phyloP scores from a whole-genome alignment of 2,888 invertebrate species.

The Synanthedon myopaeformis region DNA sequence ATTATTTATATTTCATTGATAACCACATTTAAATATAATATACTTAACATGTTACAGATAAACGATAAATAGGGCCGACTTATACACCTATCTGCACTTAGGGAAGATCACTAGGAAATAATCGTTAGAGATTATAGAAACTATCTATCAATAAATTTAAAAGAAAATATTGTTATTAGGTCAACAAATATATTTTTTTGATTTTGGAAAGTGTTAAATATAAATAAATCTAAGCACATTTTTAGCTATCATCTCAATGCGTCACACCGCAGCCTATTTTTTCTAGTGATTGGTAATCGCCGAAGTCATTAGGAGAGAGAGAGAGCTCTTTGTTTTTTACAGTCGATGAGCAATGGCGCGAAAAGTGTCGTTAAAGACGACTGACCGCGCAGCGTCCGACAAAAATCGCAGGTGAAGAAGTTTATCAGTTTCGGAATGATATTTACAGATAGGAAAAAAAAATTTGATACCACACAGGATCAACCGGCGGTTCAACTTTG shows the following conservation, averaged over 20 bases:
- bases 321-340: conserved; percentile 46
- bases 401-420: neutral
- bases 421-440: neutral
- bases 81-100: no score
- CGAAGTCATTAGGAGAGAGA: conserved; percentile 46
- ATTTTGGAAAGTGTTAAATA: no score
- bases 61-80: no score
- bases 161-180: no score
- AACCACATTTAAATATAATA: no score
- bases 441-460: neutral
- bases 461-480: neutral
- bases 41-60: no score
- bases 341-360: conserved; percentile 42
- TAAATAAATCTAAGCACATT: no score
- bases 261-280: conserved; percentile 20
- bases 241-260: neutral
- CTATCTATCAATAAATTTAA: no score
- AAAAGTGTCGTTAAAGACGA: conserved; percentile 44
- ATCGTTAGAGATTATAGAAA: no score
- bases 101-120: no score
- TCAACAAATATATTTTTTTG: no score
- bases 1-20: neutral
- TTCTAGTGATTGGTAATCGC: conserved; percentile 52
- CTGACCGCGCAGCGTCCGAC: neutral
- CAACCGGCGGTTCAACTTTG: neutral